A percentile compares a stretch with the other conserved stretches of the same genome.
phyloP scores from a whole-genome alignment of 1,140 invertebrate species.

The Octopus bimaculoides region DNA sequence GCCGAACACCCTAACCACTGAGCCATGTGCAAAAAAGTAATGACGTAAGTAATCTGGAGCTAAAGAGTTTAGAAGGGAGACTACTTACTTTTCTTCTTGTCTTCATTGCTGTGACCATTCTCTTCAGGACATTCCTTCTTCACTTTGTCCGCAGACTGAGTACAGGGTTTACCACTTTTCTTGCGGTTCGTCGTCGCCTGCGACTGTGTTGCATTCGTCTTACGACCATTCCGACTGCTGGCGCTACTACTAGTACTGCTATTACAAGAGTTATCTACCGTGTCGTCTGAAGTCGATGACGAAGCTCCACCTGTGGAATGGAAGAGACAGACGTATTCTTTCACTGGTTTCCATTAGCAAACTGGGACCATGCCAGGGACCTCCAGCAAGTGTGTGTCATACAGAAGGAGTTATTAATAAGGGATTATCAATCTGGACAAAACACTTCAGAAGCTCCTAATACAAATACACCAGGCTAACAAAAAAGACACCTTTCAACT shows the following conservation, averaged over 20 bases:
- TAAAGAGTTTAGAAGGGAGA: neutral
- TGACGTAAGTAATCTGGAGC: neutral
- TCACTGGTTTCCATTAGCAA: neutral
- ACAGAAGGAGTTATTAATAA: too few species aligned
- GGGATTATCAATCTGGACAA: too few species aligned
- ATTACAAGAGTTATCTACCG: conserved; percentile 16
- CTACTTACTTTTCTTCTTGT: conserved; percentile 14
- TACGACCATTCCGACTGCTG: conserved; percentile 5
- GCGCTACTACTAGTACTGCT: conserved; percentile 7
- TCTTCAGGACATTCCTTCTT: conserved; percentile 26
- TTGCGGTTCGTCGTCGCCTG: conserved; percentile 22
- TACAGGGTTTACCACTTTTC: conserved; percentile 3
- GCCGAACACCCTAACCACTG: too few species aligned
- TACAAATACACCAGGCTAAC: too few species aligned
- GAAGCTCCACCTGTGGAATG: conserved; percentile 14
- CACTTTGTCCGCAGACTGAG: neutral
- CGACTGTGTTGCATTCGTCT: conserved; percentile 20
- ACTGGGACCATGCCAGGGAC: neutral
- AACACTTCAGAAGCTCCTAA: too few species aligned
- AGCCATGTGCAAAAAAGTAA: conserved; percentile 6
- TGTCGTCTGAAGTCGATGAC: conserved; percentile 17
- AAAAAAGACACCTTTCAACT: too few species aligned
- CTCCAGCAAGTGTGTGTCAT: neutral
- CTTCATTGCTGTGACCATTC: conserved; percentile 23
- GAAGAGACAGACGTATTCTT: conserved; percentile 7